phyloP scores from a whole-genome alignment of 1,140 invertebrate genomes.

The Lepidurus packardi region DNA sequence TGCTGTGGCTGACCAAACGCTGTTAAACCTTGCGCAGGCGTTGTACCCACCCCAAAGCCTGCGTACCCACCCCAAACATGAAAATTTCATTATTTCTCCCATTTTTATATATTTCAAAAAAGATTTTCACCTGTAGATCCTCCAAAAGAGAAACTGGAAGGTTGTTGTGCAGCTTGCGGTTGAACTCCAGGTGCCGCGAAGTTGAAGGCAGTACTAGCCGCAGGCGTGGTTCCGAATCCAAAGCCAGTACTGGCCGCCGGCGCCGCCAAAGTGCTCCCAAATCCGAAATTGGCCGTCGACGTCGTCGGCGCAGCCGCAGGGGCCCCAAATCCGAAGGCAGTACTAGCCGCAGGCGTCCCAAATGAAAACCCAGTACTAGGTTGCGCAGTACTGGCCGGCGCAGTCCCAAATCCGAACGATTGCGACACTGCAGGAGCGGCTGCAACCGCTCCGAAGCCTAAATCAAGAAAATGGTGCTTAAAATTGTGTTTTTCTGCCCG shows the following conservation, averaged over 20 bases:
- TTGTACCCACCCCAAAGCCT: conserved; percentile 27
- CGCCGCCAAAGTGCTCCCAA: conserved; percentile 37
- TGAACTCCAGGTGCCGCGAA: conserved; percentile 14
- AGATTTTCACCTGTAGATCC: background rate
- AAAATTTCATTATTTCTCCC: conserved; percentile 45
- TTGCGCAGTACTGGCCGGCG: conserved; percentile 2
- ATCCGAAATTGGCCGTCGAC: conserved; percentile 36
- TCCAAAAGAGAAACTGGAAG: background rate
- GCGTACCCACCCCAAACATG: conserved; percentile 43
- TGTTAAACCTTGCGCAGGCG: conserved; percentile 28
- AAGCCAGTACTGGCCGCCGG: conserved; percentile 44
- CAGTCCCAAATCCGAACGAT: background rate
- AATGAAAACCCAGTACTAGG: background rate
- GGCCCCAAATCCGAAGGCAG: conserved; percentile 29
- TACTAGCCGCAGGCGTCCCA: background rate
- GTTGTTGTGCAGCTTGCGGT: background rate
- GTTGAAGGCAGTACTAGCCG: conserved; percentile 43
- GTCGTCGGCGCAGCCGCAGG: conserved; percentile 35
- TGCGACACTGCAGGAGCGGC: background rate
- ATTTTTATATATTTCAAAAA: background rate
- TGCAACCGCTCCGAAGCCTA: background rate
- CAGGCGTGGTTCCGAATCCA: conserved; percentile 40
- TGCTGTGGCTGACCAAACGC: conserved; percentile 36
- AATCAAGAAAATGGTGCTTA: background rate
- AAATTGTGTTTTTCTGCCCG: background rate